Percentiles rank a stretch among this genome's conserved stretches.
Evolutionary conservation across 35 echinoderm and acorn worm species (phyloP).

Genomic region (Heliocidaris tuberculata): DNA sequence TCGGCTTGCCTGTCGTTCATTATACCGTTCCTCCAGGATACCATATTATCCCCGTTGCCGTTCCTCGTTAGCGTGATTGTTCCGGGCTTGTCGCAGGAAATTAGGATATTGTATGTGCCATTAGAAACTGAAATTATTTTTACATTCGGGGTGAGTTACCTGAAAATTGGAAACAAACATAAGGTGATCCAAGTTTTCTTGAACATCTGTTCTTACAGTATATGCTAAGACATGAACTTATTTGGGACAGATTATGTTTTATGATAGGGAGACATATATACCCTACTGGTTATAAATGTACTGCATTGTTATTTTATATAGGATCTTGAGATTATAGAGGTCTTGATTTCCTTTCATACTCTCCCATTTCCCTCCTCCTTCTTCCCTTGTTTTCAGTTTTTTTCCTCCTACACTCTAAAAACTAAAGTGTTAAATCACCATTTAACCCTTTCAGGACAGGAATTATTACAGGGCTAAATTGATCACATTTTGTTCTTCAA

Average conservation of each 20-base stretch:
- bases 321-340: too few relatives aligned
- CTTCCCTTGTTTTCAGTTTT: neutral
- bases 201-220: neutral
- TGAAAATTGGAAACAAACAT: neutral
- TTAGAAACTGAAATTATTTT: slow-evolving; percentile 9
- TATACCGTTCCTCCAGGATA: slow-evolving; percentile 23
- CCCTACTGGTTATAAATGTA: neutral
- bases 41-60: neutral
- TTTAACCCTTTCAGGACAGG: too few relatives aligned
- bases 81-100: neutral
- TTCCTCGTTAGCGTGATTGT: slow-evolving; percentile 34
- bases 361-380: neutral
- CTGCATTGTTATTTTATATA: neutral
- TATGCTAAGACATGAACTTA: neutral
- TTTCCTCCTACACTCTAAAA: neutral
- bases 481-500: too few relatives aligned
- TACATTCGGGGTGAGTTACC: neutral
- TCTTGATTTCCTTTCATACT: neutral
- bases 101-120: neutral
- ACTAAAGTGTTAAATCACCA: too few relatives aligned
- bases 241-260: neutral
- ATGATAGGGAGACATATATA: neutral
- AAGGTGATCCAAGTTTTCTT: neutral
- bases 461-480: too few relatives aligned
- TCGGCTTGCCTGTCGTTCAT: slow-evolving; percentile 23